Evolutionary conservation across 1,140 invertebrate genomes (phyloP).

Genomic region (Drosophila auraria): DNA sequence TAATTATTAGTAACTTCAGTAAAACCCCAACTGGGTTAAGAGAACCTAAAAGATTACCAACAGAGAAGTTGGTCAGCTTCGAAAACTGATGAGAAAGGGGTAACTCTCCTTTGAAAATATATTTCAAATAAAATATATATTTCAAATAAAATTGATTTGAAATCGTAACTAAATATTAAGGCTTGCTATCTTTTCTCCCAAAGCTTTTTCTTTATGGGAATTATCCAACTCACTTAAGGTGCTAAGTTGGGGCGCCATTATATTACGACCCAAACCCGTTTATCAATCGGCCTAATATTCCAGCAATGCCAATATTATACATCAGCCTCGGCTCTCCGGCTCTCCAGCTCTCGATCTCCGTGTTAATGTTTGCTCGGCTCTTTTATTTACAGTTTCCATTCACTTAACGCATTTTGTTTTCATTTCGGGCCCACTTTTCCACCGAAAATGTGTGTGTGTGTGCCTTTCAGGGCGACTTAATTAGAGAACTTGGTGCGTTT

Average conservation of each 20-base stretch:
- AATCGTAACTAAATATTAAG: too few relatives aligned
- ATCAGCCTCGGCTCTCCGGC: background rate
- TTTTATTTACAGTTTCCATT: constrained; percentile 23
- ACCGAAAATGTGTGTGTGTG: background rate
- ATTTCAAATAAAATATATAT: too few relatives aligned
- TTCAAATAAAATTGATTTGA: too few relatives aligned
- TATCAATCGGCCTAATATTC: constrained; percentile 10
- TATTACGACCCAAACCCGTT: background rate
- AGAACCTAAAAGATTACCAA: too few relatives aligned
- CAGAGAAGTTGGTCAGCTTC: too few relatives aligned
- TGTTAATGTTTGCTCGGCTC: constrained; percentile 9
- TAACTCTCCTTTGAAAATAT: too few relatives aligned
- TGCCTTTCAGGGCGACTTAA: constrained; percentile 64
- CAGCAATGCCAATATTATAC: constrained; percentile 8
- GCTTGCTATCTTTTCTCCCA: too few relatives aligned
- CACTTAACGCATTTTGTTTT: constrained; percentile 54
- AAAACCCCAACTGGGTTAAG: too few relatives aligned
- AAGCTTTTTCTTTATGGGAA: background rate
- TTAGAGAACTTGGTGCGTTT: constrained; percentile 78
- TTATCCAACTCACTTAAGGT: constrained; percentile 6
- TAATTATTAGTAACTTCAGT: too few relatives aligned
- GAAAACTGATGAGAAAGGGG: too few relatives aligned
- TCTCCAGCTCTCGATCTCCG: background rate
- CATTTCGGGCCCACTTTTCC: constrained; percentile 50
- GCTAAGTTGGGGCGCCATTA: background rate